Base-by-base conservation (phyloP, 1,140 invertebrate genomes). In the Triops cancriformis region DNA sequence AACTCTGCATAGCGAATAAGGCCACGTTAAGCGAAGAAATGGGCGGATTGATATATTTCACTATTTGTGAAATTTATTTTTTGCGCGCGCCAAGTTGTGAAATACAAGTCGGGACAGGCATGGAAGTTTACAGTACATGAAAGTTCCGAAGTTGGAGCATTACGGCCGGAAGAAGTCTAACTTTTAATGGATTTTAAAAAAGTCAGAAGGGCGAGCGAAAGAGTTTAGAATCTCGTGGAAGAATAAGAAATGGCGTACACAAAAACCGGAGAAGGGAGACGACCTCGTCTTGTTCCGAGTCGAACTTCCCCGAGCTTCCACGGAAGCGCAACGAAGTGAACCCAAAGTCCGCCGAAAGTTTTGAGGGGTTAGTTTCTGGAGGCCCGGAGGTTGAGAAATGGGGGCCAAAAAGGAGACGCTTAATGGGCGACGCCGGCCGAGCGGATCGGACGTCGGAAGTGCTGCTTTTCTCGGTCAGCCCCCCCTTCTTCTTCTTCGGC, bases 181-280 rank as follows among this genome's bases (percentile, higher is more conserved):
- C 51, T 64, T 64, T 64, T 64, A 23, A 64, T 64, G 51, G 51
- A 64, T 64, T 64, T 64, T 64, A 64, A 64, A 64, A 64, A 64
- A 64, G 23, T 64, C n/a, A 23, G 14, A 64, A 23, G 14, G 14
- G 45, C n/a, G 18, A 64, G 51, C 18, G 0, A 64, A 64, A 64
- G 51, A 18, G 23, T n/a, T 6, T n/a, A 10, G 23, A n/a, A 64
- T 23, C 4, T 64, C 1, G 6, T 18, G 18, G n/a, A 14, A 14
- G 51, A 64, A n/a, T 6, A 64, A 64, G 23, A 64, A 64, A 23
- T 64, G n/a, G 5, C 23, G 3, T 0, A 18, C 51, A 64, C 14
- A 64, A 64, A 64, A 37, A 37, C 31, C 31, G 31, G 31, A 37
- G 31, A 7, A 64, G 18, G 51, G 51, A 64, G 51, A 64, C 51